phyloP scores from a whole-genome alignment of 2,113 vertebrate genomes.

The Oplegnathus fasciatus region DNA sequence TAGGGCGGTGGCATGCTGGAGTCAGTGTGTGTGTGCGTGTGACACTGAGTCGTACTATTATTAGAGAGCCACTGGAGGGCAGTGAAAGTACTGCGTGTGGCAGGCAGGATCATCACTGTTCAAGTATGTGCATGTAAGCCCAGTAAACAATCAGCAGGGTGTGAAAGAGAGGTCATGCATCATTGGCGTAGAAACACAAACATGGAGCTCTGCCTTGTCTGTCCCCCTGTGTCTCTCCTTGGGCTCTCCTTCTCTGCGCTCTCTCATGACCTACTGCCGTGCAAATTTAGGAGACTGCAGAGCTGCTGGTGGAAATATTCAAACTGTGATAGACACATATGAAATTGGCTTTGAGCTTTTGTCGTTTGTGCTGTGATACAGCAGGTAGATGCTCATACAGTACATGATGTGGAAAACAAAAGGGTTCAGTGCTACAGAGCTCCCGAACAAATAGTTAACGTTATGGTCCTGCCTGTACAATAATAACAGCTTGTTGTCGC shows the following conservation, averaged over 20 bases:
- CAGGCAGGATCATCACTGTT: conserved; percentile 43
- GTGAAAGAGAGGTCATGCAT: conserved; percentile 80
- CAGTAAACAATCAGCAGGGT: conserved; percentile 78
- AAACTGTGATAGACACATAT: conserved; percentile 30
- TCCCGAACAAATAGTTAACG: conserved; percentile 20
- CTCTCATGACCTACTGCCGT: conserved; percentile 43
- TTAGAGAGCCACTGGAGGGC: conserved; percentile 84
- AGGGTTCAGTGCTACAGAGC: background rate
- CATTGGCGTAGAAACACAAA: conserved; percentile 74
- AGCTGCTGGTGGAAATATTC: conserved; percentile 33
- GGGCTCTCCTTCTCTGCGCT: conserved; percentile 39
- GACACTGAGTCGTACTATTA: conserved; percentile 61
- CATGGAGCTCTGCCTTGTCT: conserved; percentile 41
- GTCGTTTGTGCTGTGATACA: conserved; percentile 25
- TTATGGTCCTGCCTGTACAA: conserved; percentile 7
- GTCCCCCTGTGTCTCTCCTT: conserved; percentile 36
- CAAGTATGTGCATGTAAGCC: conserved; percentile 67
- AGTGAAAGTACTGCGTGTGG: conserved; percentile 78
- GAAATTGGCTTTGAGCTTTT: conserved; percentile 48
- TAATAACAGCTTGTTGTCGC: conserved; percentile 56
- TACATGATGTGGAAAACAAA: conserved; percentile 18
- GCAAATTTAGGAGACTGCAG: conserved; percentile 23
- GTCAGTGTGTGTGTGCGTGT: conserved; percentile 11
- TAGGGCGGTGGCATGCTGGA: conserved; percentile 43
- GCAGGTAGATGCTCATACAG: conserved; percentile 28